Conservation (phyloP, 2,888 invertebrate species). For the Disparrhopalites patrizii region DNA sequence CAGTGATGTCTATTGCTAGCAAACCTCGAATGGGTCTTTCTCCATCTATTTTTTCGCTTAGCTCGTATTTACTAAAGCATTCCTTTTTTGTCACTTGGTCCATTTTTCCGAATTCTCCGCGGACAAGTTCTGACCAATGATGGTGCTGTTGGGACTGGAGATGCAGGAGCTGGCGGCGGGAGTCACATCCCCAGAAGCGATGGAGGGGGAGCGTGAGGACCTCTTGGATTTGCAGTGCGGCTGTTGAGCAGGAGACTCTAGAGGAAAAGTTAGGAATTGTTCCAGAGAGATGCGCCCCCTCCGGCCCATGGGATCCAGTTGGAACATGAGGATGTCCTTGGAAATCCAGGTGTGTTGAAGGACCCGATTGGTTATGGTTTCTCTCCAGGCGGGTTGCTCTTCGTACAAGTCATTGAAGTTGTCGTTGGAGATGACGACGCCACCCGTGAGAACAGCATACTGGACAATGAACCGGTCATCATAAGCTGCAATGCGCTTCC, state of each 20-base stretch:
- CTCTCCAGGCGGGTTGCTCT: conserved; percentile 64
- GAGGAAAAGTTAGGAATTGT: conserved; percentile 58
- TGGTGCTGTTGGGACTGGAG: no score
- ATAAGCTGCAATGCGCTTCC: conserved; percentile 60
- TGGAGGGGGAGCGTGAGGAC: no score
- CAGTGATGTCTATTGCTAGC: no score
- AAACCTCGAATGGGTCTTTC: no score
- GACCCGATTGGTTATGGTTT: conserved; percentile 63
- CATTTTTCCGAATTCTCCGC: no score
- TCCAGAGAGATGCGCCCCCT: conserved; percentile 64
- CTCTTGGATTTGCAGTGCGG: no score
- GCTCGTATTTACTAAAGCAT: no score
- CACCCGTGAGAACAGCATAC: conserved; percentile 66
- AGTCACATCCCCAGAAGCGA: no score
- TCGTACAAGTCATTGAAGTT: conserved; percentile 66
- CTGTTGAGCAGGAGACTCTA: background rate
- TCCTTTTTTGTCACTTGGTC: no score
- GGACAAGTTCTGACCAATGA: no score
- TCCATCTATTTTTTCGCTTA: no score
- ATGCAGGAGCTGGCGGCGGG: no score
- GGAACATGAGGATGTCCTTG: conserved; percentile 70
- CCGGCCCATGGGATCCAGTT: conserved; percentile 73
- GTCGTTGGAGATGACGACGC: conserved; percentile 70
- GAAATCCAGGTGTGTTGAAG: conserved; percentile 75
- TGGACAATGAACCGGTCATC: conserved; percentile 77